Evolutionary conservation across 1,140 invertebrate genomes (phyloP).

Genomic region (Calephelis nemesis): DNA sequence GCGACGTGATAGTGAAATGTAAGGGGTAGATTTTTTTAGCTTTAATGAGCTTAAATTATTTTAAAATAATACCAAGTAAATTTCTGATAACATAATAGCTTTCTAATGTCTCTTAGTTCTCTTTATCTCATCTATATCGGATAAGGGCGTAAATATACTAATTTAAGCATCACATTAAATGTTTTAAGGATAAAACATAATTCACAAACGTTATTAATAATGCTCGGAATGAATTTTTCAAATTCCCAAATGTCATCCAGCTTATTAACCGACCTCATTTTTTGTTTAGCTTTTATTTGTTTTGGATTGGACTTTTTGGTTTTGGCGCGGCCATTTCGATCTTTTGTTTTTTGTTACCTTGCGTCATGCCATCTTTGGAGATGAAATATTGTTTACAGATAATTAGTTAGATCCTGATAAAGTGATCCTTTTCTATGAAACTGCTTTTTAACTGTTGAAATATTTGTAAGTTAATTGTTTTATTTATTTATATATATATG

Average conservation of each 20-base stretch:
- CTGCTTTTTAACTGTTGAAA: constrained; percentile 15
- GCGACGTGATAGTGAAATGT: too few species aligned
- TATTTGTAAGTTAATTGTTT: constrained; percentile 11
- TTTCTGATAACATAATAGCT: too few species aligned
- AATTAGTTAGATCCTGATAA: constrained; percentile 69
- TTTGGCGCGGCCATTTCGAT: constrained; percentile 75
- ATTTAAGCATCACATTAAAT: too few species aligned
- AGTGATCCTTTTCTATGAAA: constrained; percentile 62
- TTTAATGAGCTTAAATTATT: too few species aligned
- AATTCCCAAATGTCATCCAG: constrained; percentile 78
- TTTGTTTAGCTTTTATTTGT: constrained; percentile 75
- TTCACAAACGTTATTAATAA: constrained; percentile 72
- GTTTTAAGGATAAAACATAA: constrained; percentile 42
- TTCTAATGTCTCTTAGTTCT: too few species aligned
- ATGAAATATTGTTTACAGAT: constrained; percentile 78
- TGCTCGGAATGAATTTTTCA: constrained; percentile 71
- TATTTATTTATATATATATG: constrained; percentile 18
- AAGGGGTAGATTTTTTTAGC: too few species aligned
- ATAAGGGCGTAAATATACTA: too few species aligned
- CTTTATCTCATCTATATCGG: too few species aligned
- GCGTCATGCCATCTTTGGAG: constrained; percentile 61
- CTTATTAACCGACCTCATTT: constrained; percentile 77
- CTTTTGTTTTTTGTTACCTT: constrained; percentile 69
- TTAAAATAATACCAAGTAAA: too few species aligned
- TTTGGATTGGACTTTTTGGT: constrained; percentile 69